Conservation (phyloP, 2,888 invertebrate species). For the Hybos culiciformis region DNA sequence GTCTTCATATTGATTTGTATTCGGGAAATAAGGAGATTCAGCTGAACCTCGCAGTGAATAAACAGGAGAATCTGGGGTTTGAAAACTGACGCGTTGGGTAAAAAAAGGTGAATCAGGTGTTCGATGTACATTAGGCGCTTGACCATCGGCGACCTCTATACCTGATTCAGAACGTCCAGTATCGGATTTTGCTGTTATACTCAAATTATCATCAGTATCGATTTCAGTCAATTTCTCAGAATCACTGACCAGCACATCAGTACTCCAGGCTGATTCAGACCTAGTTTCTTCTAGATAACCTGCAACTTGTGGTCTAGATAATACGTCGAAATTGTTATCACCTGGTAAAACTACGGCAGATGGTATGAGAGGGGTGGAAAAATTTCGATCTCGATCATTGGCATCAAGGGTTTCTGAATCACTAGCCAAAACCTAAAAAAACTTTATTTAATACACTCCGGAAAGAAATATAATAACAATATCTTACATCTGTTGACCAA, state of each 20-base stretch:
- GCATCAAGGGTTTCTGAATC: constrained; percentile 90
- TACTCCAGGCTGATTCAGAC: constrained; percentile 94
- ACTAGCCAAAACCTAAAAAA: too few species aligned
- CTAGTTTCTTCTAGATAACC: constrained; percentile 56
- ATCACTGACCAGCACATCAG: constrained; percentile 87
- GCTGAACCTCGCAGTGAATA: constrained; percentile 18
- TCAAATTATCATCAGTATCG: constrained; percentile 49
- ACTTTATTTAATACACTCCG: too few species aligned
- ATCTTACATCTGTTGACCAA: constrained; percentile 98
- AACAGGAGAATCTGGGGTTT: constrained; percentile 19
- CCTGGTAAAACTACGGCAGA: constrained; percentile 36
- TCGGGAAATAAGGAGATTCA: constrained; percentile 31
- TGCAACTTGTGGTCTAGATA: constrained; percentile 27
- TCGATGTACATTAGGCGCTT: constrained; percentile 14
- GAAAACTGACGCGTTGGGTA: constrained; percentile 17
- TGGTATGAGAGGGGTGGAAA: constrained; percentile 36
- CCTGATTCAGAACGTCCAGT: constrained; percentile 36
- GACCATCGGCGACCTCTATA: constrained; percentile 10
- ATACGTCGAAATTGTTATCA: constrained; percentile 32
- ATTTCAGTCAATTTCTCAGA: constrained; percentile 82
- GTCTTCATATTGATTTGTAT: constrained; percentile 27
- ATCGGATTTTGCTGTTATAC: constrained; percentile 60
- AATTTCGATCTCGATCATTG: constrained; percentile 44
- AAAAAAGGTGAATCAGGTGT: constrained; percentile 22
- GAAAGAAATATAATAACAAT: too few species aligned